Evolutionary conservation across 1,140 invertebrate species (phyloP).

Genomic region (Nasonia longicornis): DNA sequence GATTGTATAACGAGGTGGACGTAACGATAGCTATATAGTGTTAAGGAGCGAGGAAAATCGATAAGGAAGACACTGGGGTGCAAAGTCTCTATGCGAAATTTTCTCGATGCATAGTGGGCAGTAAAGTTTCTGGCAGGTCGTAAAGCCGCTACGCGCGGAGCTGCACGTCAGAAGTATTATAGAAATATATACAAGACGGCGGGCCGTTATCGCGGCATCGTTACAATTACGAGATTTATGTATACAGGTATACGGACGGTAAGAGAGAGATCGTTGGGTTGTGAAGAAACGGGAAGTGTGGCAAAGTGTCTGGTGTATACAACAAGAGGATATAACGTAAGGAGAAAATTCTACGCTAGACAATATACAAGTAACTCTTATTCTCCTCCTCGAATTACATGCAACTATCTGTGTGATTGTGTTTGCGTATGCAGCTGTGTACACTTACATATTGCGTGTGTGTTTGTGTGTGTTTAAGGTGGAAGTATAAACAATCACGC

Average conservation of each 20-base stretch:
- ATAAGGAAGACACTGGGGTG: background rate
- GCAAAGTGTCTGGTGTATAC: conserved; percentile 2
- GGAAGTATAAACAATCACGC: conserved; percentile 35
- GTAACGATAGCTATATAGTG: too few relatives aligned
- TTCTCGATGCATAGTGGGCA: background rate
- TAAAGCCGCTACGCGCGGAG: background rate
- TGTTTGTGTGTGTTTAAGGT: conserved; percentile 25
- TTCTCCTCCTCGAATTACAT: background rate
- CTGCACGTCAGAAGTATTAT: background rate
- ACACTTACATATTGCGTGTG: conserved; percentile 4
- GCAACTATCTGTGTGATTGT: background rate
- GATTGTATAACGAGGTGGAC: background rate
- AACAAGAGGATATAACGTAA: background rate
- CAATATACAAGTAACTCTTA: background rate
- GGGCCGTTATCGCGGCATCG: background rate
- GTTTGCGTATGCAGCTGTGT: background rate
- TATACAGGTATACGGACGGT: background rate
- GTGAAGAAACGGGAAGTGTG: conserved; percentile 18
- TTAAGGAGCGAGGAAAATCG: background rate
- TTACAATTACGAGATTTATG: background rate
- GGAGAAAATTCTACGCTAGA: conserved; percentile 6
- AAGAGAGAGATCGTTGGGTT: background rate
- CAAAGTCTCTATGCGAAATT: background rate
- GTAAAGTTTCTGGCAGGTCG: background rate
- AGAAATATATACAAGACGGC: background rate